Base-by-base conservation (phyloP, 2,113 vertebrate species). In the Phrynocephalus versicolor region DNA sequence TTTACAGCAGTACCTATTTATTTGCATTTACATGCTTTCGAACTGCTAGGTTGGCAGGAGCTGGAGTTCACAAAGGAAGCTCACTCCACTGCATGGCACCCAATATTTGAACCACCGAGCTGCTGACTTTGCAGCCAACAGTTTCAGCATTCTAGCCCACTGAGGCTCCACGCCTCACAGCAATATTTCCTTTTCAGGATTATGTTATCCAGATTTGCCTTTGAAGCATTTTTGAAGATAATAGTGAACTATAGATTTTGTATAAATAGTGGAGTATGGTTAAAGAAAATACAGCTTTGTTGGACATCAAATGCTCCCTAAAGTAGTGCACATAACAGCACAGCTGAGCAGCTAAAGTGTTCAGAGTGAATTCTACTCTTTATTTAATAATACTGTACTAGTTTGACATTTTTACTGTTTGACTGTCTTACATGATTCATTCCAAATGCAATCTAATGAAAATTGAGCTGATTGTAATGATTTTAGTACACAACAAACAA, bases 221-320 rank as follows among this genome's bases (percentile, higher is more conserved):
- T 89, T 93, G 84, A 95, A 91, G 93, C 93, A 90, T 84, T 92
- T 85, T n/a, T n/a, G n/a, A n/a, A n/a, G n/a, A n/a, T 91, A 91
- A 87, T 88, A 91, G 88, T 93, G 88, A 93, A 55, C 94, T 95
- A 92, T 95, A 85, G 15, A 87, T 87, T 90, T 45, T 35, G 51
- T 23, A 18, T 81, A 51, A 81, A 82, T 87, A 83, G 74, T 85
- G 90, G 87, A 85, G 23, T 83, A 64, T 89, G 88, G 87, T 51
- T 85, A 30, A 86, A 82, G 51, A 81, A 33, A 84, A 81, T 70
- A 62, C 91, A 78, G 10, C 84, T 83, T 78, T 94, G 88, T 91
- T 94, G 88, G 88, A 88, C 94, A 80, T 94, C 88, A 91, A 90
- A 93, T 81, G 79, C 78, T 80, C 81, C 87, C 58, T 58, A 57